Percentiles rank a stretch among this genome's conserved stretches.
Conservation (phyloP, 2,888 invertebrate genomes). For the Horisme vitalbata region DNA sequence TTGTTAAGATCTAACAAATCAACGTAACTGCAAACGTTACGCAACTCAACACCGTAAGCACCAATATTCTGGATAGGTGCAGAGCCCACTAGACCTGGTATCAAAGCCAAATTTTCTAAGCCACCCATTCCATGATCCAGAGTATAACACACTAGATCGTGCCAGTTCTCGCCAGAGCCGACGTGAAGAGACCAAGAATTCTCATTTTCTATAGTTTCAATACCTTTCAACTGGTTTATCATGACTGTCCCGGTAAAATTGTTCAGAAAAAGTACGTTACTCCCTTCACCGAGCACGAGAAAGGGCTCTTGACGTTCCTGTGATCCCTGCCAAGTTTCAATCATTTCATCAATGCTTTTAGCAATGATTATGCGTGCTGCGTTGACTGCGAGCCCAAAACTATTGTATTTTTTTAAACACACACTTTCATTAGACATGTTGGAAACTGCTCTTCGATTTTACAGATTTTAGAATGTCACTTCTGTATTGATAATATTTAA, state of each 20-base stretch:
- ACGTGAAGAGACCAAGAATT: conserved; percentile 22
- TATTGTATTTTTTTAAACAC: conserved; percentile 14
- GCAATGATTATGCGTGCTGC: conserved; percentile 5
- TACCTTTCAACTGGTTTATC: conserved; percentile 14
- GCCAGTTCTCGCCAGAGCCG: conserved; percentile 27
- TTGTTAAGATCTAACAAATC: conserved; percentile 15
- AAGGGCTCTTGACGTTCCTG: conserved; percentile 1
- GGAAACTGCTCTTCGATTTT: too few relatives aligned
- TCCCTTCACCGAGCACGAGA: conserved; percentile 12
- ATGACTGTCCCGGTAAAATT: conserved; percentile 17
- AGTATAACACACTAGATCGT: conserved; percentile 23
- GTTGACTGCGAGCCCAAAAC: conserved; percentile 13
- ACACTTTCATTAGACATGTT: background rate
- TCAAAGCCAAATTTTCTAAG: conserved; percentile 26
- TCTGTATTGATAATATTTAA: too few relatives aligned
- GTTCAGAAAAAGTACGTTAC: conserved; percentile 16
- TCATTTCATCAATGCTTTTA: conserved; percentile 3
- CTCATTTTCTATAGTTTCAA: conserved; percentile 7
- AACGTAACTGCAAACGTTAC: conserved; percentile 24
- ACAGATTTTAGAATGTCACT: too few relatives aligned
- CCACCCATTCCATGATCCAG: conserved; percentile 22
- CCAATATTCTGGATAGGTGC: conserved; percentile 30
- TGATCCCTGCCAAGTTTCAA: conserved; percentile 6
- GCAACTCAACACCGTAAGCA: conserved; percentile 28
- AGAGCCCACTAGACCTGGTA: conserved; percentile 27